Base-by-base conservation (phyloP, 2,888 invertebrate species). In the Craniophora ligustri region DNA sequence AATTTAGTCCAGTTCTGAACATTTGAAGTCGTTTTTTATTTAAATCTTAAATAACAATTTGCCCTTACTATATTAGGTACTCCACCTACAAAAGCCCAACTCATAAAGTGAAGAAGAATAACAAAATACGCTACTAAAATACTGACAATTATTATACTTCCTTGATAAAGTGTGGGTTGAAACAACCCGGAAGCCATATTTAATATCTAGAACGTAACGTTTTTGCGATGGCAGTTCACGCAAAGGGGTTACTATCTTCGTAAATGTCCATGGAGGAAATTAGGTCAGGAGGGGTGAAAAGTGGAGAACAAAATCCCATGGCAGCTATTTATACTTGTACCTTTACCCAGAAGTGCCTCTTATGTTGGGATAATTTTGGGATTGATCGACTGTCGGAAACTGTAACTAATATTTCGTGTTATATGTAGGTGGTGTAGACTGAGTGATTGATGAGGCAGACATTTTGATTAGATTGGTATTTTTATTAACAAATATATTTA, bases 251-350 rank as follows among this genome's bases (percentile, higher is more conserved):
- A 48, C 61, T 67, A 40, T 59, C 61, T 56, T 45, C 39, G 41
- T 56, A 54, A 64, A 67, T 63, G 65, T 54, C 44, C 56, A 45
- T 61, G 30, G 41, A 41, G 14, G 40, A 60, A 78, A 76, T 67
- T 76, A 53, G 79, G 79, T 76, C 78, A 77, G 55, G 47, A 61
- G 67, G 67, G 68, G 54, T 41, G 19, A 31, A 13, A 7, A 39
- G 26, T 46, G 47, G 67, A 67, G 63, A 45, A n/a, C n/a, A 8
- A 23, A 47, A 19, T 21, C 35, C 54, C 28, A 21, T 13, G 23
- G 23, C 34, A 10, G 10, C 16, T 31, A 23, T 32, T 18, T 40
- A 21, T 28, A 15, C 5, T n/a, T 19, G 28, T 21, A 31, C 16
- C 0, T 19, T 19, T 11, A n/a, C n/a, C n/a, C 5, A 36, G 5